Evolutionary conservation across 2,888 invertebrate species (phyloP), one percentile per base, ranked within the genome.

Genomic region (Drosophila koepferae): DNA sequence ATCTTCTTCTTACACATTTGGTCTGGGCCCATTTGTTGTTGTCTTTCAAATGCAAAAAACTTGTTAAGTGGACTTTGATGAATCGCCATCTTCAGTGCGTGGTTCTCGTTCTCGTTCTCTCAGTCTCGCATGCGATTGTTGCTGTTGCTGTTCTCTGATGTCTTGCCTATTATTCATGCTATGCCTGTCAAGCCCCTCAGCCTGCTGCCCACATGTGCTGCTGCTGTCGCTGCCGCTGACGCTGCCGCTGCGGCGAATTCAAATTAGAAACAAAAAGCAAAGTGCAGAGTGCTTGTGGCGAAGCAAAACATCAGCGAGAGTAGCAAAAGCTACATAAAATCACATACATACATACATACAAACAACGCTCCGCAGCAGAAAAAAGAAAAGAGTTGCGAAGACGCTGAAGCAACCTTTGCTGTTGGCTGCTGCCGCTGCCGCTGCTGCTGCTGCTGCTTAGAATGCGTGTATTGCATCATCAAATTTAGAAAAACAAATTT

Each of bases 51-150:
- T 87, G 82, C 90, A 86, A 89, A 85, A 86, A 77, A 83, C 83
- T 86, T 89, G 90, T 89, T 90, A 81, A 73, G 77, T 75, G 83
- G 89, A 89, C 89, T 90, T 86, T 90, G 90, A 90, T 87, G 90
- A 89, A 87, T 87, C 74, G 87, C 83, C 89, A 86, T 82, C 84
- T 89, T 77, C 68, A 76, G 82, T 79, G 75, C 76, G 70, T 77
- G 67, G 69, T n/a, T 67, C 58, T 67, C 34, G 38, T 28, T 65
- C 23, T 43, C 49, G 6, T 41, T 63, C 55, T 55, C 38, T 55
- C 38, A 20, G 20, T 23, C 40, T 28, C 20, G 44, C 23, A 31
- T 46, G n/a, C n/a, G 36, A 18, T 14, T 63, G 36, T 38, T 44
- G 36, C 14, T 34, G 44, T 8, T 70, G 43, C 31, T 59, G 66